These are phyloP conservation scores for Standfussiana lucernea DNA, from an alignment of 2,888 invertebrate genomes.

Conservation along the genomic window DNA sequence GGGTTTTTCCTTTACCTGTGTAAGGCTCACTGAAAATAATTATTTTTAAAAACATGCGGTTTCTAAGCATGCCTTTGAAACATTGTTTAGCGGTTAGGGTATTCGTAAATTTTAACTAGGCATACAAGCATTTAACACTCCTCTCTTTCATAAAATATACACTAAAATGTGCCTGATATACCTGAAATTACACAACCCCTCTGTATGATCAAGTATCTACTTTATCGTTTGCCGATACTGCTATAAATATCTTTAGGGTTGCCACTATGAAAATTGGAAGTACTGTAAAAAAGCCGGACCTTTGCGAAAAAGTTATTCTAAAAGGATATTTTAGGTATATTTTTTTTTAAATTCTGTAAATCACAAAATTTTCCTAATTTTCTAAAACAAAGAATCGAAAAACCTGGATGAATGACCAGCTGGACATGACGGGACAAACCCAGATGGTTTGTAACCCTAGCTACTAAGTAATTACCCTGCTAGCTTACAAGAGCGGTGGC, in stretches of 20 bases:
- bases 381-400: neutral
- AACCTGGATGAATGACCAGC: neutral
- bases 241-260: neutral
- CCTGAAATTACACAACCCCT: neutral
- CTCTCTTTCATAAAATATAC: neutral
- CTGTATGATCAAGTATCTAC: slow-evolving; percentile 12
- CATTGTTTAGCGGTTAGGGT: neutral
- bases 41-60: too few relatives aligned
- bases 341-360: neutral
- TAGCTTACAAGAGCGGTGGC: neutral
- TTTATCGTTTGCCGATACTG: slow-evolving; percentile 47
- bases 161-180: neutral
- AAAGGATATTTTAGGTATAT: neutral
- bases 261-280: neutral
- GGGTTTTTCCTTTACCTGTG: too few relatives aligned
- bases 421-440: neutral
- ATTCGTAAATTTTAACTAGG: neutral
- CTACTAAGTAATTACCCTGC: neutral
- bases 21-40: too few relatives aligned
- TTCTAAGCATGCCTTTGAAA: neutral
- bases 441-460: slow-evolving; percentile 1
- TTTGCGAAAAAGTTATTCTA: neutral
- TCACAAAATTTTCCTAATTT: neutral
- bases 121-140: neutral
- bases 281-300: neutral